These are phyloP conservation scores for Sympetrum striolatum DNA, from an alignment of 2,888 invertebrate species.

Conservation along the genomic window DNA sequence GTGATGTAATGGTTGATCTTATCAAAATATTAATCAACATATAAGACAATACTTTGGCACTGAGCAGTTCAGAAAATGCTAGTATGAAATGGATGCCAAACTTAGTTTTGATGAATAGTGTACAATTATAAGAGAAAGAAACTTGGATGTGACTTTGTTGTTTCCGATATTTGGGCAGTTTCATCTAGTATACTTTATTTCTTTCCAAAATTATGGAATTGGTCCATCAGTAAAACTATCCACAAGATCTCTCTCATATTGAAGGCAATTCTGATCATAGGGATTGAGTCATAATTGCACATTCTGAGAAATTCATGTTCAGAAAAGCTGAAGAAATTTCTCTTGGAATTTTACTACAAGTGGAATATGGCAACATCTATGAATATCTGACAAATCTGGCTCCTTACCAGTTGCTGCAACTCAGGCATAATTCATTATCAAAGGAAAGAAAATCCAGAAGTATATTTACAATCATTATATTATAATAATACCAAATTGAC, in stretches of 20 bases:
- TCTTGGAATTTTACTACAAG: too few relatives aligned
- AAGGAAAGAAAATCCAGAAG: too few relatives aligned
- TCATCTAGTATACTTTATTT: background rate
- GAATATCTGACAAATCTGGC: too few relatives aligned
- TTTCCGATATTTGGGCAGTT: constrained; percentile 14
- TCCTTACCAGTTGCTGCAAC: too few relatives aligned
- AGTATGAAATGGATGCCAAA: constrained; percentile 33
- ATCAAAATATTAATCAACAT: constrained; percentile 40
- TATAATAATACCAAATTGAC: too few relatives aligned
- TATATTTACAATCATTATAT: too few relatives aligned
- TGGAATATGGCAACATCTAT: too few relatives aligned
- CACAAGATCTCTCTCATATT: background rate
- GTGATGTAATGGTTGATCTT: constrained; percentile 37
- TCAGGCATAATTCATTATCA: too few relatives aligned
- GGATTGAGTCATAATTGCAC: too few relatives aligned
- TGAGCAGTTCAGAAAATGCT: constrained; percentile 25
- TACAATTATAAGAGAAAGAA: constrained; percentile 15
- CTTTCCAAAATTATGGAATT: background rate
- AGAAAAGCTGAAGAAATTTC: too few relatives aligned
- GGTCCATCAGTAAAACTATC: background rate
- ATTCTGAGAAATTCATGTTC: too few relatives aligned
- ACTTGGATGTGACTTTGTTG: constrained; percentile 15
- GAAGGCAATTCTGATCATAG: background rate
- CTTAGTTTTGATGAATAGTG: constrained; percentile 38
- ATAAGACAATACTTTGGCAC: constrained; percentile 42